Conservation (phyloP, 2,113 vertebrate species). For the Podocnemis expansa region DNA sequence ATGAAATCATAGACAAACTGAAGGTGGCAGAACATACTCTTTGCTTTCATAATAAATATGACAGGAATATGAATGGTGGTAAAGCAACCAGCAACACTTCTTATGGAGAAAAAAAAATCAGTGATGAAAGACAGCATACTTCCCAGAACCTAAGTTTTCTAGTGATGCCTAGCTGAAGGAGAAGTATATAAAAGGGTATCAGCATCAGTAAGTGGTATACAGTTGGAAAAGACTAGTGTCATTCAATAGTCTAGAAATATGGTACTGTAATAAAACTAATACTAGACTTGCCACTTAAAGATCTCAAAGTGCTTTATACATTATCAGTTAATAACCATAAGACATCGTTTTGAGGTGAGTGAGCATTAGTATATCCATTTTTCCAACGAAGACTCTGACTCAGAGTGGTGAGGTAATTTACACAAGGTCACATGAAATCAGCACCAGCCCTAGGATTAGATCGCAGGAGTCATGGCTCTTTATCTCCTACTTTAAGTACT, state of each 20-base stretch:
- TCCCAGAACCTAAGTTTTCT: background rate
- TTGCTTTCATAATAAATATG: background rate
- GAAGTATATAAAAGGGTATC: background rate
- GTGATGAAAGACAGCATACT: background rate
- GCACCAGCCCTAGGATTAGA: background rate
- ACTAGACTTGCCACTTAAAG: background rate
- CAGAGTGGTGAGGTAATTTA: background rate
- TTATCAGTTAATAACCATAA: background rate
- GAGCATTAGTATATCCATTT: background rate
- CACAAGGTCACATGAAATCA: background rate
- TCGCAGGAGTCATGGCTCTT: background rate
- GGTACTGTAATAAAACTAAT: background rate
- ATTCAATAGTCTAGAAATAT: background rate
- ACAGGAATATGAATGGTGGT: slow-evolving; percentile 14
- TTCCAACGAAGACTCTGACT: background rate
- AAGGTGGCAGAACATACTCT: background rate
- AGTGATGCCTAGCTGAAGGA: background rate
- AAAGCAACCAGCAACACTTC: background rate
- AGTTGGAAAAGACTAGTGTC: background rate
- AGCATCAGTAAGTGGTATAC: background rate
- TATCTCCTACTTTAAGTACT: background rate
- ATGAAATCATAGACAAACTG: slow-evolving; percentile 29
- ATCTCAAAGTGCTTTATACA: background rate
- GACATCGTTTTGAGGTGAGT: background rate
- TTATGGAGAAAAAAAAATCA: slow-evolving; percentile 8